Evolutionary conservation across 53 echinoderm and acorn worm species (phyloP), one percentile per base, ranked within the genome.

Genomic region (Astropecten irregularis): DNA sequence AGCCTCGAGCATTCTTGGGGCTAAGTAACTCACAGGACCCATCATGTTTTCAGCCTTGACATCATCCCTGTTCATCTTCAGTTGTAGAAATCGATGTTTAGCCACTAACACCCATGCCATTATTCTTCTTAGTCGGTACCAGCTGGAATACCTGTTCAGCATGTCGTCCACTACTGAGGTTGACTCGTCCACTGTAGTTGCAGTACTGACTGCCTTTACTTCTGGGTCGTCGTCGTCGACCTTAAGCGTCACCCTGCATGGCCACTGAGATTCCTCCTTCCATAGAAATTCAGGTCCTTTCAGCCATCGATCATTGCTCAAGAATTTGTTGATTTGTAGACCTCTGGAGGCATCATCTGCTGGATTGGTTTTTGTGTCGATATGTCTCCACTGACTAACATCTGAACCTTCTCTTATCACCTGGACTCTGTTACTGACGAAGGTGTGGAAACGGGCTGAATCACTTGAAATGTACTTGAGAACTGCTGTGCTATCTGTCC

Each of bases 391-490:
- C 59, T 83, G 84, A 32, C 40, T 22, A 73, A 71, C 33, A 74
- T 32, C 31, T 10, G 83, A 73, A 6, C 49, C 76, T 40, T 84
- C 84, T 14, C 68, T 30, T 39, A 88, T 88, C 18, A 73, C 66
- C 40, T 73, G 65, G 31, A 88, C 71, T 23, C 83, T 47, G 37
- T 83, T 88, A 14, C 76, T 74, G 14, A 89, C 89, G 40, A 89
- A 89, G 0, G 84, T 89, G 40, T 84, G 84, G 37, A 74, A 71
- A 21, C 83, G 54, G 62, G 71, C 36, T 32, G 34, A 2, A 19
- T 71, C 83, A 37, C 84, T 83, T 18, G 49, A 38, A 9, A 89
- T 89, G 56, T 84, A 89, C 60, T 72, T 83, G 51, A 88, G 74
- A 3, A 89, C 89, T 33, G 83, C 66, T 6, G 42, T 42, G 11